A percentile compares a stretch with the other conserved stretches of the same genome.
Evolutionary conservation across 1,140 invertebrate species (phyloP).

Genomic region (Magallana angulata): DNA sequence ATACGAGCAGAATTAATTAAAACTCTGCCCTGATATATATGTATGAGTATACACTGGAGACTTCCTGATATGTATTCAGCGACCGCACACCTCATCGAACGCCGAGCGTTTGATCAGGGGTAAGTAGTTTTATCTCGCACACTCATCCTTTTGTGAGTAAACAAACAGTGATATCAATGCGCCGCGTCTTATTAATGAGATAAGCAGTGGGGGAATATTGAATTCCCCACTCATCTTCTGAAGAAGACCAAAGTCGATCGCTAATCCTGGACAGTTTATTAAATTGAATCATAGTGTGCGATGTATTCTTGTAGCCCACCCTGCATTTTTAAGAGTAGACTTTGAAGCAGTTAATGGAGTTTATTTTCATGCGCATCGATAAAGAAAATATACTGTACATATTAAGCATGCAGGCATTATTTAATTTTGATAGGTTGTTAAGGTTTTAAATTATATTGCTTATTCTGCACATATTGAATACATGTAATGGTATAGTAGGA

Average conservation of each 20-base stretch:
- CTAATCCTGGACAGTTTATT: background rate
- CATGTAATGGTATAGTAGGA: too few species aligned
- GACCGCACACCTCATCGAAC: background rate
- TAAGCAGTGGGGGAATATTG: conserved; percentile 22
- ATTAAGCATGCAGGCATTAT: too few species aligned
- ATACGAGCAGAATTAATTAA: too few species aligned
- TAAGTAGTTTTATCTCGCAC: conserved; percentile 19
- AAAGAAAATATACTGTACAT: too few species aligned
- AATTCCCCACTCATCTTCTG: background rate
- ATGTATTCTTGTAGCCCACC: too few species aligned
- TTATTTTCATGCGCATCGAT: too few species aligned
- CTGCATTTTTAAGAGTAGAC: too few species aligned
- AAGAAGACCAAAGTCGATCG: background rate
- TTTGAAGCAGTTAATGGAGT: too few species aligned
- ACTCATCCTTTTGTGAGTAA: conserved; percentile 20
- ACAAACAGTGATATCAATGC: conserved; percentile 24
- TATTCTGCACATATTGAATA: too few species aligned
- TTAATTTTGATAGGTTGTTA: too few species aligned
- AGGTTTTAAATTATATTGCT: too few species aligned
- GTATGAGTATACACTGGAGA: background rate
- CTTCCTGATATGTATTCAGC: background rate
- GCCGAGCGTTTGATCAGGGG: conserved; percentile 2
- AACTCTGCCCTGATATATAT: background rate
- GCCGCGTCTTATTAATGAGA: conserved; percentile 24
- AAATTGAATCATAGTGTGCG: background rate